Conservation (phyloP, 2,113 vertebrate genomes). For the Muscicapa adusta region DNA sequence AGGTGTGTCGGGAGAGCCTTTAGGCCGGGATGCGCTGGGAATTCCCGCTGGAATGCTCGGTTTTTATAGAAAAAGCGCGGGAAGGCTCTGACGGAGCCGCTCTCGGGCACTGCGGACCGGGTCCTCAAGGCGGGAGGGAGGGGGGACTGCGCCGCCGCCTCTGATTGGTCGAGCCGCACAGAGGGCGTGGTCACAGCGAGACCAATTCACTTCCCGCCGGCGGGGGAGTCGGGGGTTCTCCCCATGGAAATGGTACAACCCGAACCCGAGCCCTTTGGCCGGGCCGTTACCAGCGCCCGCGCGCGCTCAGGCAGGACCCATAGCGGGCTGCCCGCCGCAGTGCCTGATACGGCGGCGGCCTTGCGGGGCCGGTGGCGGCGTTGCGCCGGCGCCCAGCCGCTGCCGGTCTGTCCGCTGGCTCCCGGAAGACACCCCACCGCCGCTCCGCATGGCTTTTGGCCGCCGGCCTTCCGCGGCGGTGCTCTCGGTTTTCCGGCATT, state of each 20-base stretch:
- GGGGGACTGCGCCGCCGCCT: not conserved
- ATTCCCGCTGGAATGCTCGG: no score
- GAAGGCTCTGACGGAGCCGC: accelerated
- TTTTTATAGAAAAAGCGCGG: not conserved
- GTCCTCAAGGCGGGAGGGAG: not conserved
- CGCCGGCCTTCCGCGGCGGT: no score
- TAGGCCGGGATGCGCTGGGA: accelerated
- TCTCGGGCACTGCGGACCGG: not conserved
- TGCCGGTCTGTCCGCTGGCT: no score
- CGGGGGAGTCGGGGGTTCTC: accelerated
- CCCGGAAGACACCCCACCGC: no score
- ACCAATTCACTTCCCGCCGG: not conserved
- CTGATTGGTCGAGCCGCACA: not conserved
- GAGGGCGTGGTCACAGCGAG: not conserved
- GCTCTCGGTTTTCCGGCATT: no score
- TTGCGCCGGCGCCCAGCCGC: no score
- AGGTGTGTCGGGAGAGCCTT: accelerated
- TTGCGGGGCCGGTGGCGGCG: accelerated
- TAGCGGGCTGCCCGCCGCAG: accelerated
- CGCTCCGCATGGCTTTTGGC: no score
- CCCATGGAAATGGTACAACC: not conserved
- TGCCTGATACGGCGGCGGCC: not conserved
- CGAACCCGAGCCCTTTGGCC: not conserved
- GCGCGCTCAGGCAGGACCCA: not conserved
- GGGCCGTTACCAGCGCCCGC: conserved; percentile 39